Percentiles rank a stretch among this genome's conserved stretches.
phyloP scores from a whole-genome alignment of 2,797 vertebrate genomes.

The Trachops cirrhosus region DNA sequence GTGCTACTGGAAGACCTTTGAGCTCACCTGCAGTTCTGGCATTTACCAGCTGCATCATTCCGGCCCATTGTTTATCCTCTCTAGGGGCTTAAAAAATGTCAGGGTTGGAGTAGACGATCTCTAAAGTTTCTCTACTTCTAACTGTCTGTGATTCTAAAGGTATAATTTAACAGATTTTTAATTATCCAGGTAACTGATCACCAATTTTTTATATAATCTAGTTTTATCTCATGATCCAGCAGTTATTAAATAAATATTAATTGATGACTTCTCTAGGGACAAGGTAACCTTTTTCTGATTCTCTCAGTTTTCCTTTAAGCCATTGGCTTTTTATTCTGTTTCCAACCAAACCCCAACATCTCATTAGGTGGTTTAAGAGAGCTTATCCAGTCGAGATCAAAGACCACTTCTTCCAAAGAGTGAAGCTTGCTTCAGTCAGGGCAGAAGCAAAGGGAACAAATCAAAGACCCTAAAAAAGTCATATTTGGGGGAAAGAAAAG shows the following conservation, averaged over 20 bases:
- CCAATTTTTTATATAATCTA: background rate
- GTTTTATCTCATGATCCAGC: background rate
- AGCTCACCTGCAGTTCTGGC: background rate
- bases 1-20: background rate
- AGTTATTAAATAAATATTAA: conserved; percentile 6
- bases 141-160: background rate
- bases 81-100: background rate
- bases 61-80: background rate
- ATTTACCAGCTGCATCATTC: background rate
- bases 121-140: background rate
- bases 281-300: background rate
- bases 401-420: conserved; percentile 8
- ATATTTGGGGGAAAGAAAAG: background rate
- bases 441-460: conserved; percentile 31
- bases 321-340: background rate
- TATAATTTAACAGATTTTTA: background rate
- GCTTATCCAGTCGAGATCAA: background rate
- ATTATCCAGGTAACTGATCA: background rate
- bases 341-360: background rate
- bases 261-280: background rate
- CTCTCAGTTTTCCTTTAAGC: background rate
- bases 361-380: conserved; percentile 20
- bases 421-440: background rate
- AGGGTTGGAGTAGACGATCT: background rate
- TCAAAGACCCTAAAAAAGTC: conserved; percentile 15